Conservation (phyloP, 2,797 vertebrate species). For the Phataginus tetradactyla region DNA sequence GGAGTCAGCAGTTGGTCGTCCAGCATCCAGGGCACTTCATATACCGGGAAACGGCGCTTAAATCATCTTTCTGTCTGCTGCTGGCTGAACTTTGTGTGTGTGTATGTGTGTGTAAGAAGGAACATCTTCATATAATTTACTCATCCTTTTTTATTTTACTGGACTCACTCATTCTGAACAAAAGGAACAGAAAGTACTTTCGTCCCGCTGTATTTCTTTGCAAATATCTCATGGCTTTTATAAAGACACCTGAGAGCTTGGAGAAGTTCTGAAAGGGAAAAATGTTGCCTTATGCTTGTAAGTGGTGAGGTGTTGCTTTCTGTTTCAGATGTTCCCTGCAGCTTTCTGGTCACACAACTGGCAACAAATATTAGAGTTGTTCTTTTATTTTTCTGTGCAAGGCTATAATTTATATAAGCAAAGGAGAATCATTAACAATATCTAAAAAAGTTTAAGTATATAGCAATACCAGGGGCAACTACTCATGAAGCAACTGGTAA, state of each 20-base stretch:
- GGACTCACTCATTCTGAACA: slow-evolving; percentile 9
- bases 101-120: not conserved
- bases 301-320: not conserved
- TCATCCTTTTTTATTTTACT: not conserved
- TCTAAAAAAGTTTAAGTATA: not conserved
- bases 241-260: not conserved
- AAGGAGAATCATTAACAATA: not conserved
- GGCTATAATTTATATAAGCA: not conserved
- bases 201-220: not conserved
- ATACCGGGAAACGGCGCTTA: not conserved
- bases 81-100: not conserved
- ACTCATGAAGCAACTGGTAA: not conserved
- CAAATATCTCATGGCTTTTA: not conserved
- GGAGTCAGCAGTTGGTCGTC: not conserved
- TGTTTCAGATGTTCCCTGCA: not conserved
- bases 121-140: slow-evolving; percentile 38
- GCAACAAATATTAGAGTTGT: not conserved
- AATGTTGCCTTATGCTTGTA: not conserved
- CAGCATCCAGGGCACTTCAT: not conserved
- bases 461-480: not conserved
- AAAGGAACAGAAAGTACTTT: slow-evolving; percentile 37
- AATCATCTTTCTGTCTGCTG: not conserved
- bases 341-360: not conserved
- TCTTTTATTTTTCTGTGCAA: not conserved
- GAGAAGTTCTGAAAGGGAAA: not conserved